phyloP scores from a whole-genome alignment of 2,888 invertebrate species.

The Ditula angustiorana region DNA sequence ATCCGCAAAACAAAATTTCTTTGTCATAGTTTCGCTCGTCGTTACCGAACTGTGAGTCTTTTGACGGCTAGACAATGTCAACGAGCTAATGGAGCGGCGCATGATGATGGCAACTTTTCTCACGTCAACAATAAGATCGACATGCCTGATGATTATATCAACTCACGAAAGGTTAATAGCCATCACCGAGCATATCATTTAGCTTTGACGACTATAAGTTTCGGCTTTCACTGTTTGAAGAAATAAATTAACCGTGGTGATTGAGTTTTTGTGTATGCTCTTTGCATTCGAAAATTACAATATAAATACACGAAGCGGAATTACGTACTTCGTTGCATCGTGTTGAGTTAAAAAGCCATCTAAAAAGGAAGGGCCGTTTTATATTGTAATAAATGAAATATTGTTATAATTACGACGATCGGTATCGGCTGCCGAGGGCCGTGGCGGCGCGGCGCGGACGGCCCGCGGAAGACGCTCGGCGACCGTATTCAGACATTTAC shows the following conservation, averaged over 20 bases:
- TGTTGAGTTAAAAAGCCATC: conserved; percentile 29
- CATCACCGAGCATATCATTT: conserved; percentile 30
- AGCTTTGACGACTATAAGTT: conserved; percentile 13
- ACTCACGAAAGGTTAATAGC: conserved; percentile 37
- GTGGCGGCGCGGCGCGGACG: conserved; percentile 18
- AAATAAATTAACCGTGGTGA: conserved; percentile 10
- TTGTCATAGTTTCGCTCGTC: conserved; percentile 21
- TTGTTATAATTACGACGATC: conserved; percentile 32
- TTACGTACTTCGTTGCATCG: conserved; percentile 14
- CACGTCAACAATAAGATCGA: conserved; percentile 40
- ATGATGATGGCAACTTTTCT: conserved; percentile 32
- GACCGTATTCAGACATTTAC: conserved; percentile 48
- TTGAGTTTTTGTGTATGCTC: neutral
- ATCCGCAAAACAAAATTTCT: conserved; percentile 37
- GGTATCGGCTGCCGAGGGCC: conserved; percentile 27
- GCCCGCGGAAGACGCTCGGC: conserved; percentile 55
- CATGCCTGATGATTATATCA: conserved; percentile 32
- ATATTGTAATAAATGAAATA: conserved; percentile 25
- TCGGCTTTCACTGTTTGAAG: conserved; percentile 30
- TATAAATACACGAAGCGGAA: neutral
- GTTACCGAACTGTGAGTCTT: conserved; percentile 29
- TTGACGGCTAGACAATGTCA: conserved; percentile 38
- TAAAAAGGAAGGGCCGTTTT: conserved; percentile 33
- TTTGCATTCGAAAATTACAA: conserved; percentile 10
- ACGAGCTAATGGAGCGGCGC: conserved; percentile 33